phyloP scores from a whole-genome alignment of 2,797 vertebrate species.

The Dendrocincla fuliginosa region DNA sequence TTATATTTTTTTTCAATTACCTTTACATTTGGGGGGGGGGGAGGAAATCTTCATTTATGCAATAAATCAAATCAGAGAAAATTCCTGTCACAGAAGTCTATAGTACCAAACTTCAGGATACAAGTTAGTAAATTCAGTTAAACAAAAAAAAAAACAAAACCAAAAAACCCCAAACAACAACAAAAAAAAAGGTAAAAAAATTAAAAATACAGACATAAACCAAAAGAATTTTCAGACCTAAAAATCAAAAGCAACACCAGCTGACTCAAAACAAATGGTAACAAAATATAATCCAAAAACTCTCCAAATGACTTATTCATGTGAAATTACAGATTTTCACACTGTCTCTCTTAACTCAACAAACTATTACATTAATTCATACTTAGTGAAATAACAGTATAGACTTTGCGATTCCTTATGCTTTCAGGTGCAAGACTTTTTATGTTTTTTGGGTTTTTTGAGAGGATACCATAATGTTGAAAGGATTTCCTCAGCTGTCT shows the following conservation, averaged over 20 bases:
- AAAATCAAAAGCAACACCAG: not conserved
- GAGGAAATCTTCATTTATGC: not conserved
- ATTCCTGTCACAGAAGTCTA: not conserved
- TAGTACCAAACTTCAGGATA: not conserved
- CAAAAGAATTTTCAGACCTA: not conserved
- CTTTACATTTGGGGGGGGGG: not conserved
- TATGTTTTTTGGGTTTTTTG: not conserved
- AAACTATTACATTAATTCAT: not conserved
- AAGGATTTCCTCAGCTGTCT: not conserved
- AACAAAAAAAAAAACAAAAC: not conserved
- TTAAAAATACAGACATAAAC: not conserved
- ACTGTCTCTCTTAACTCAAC: not conserved
- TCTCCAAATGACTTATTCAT: accelerated
- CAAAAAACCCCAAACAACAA: too few species aligned
- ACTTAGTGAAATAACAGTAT: not conserved
- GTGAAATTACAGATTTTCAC: not conserved
- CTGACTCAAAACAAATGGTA: not conserved
- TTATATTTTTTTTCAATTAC: not conserved
- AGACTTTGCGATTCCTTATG: not conserved
- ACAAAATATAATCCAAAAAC: not conserved
- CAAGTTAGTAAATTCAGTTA: not conserved
- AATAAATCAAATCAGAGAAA: not conserved
- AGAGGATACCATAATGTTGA: not conserved
- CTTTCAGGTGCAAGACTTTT: not conserved
- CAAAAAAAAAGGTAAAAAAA: not conserved